Evolutionary conservation across 2,113 vertebrate genomes (phyloP).

Genomic region (Raphicerus campestris): DNA sequence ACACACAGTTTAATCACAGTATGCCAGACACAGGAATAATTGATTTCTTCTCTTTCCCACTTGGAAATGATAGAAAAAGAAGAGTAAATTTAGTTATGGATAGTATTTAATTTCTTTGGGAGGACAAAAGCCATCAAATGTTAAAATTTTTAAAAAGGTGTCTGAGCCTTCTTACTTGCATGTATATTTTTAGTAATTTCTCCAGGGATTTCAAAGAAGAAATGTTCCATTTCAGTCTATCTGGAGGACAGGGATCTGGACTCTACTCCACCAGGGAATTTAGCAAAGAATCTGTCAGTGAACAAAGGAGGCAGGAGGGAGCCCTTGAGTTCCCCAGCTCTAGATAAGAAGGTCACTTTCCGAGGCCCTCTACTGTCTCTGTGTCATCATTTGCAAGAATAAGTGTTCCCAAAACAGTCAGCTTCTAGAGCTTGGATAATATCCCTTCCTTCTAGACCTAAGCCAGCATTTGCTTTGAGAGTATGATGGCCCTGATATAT

Average conservation of each 20-base stretch:
- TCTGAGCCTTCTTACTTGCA: neutral
- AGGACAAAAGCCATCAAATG: neutral
- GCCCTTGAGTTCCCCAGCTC: neutral
- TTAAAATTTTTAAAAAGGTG: neutral
- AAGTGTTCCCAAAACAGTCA: too few relatives aligned
- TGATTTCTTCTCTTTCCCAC: neutral
- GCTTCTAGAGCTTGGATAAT: neutral
- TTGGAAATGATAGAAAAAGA: constrained; percentile 29
- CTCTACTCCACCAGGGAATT: neutral
- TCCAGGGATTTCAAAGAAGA: neutral
- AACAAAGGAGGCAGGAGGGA: neutral
- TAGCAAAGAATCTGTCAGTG: neutral
- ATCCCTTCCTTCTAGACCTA: neutral
- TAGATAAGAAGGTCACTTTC: neutral
- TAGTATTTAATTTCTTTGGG: constrained; percentile 37
- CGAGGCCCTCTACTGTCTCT: neutral
- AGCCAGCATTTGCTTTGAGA: neutral
- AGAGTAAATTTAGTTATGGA: neutral
- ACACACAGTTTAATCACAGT: neutral
- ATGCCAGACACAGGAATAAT: neutral
- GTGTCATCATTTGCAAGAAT: neutral
- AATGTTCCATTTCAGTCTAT: constrained; percentile 1
- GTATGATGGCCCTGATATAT: neutral
- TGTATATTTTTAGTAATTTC: constrained; percentile 47
- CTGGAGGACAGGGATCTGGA: neutral